A percentile compares a stretch with the other conserved stretches of the same genome.
Evolutionary conservation across 2,797 vertebrate species (phyloP).

Genomic region (Hapalemur alaotrensis): DNA sequence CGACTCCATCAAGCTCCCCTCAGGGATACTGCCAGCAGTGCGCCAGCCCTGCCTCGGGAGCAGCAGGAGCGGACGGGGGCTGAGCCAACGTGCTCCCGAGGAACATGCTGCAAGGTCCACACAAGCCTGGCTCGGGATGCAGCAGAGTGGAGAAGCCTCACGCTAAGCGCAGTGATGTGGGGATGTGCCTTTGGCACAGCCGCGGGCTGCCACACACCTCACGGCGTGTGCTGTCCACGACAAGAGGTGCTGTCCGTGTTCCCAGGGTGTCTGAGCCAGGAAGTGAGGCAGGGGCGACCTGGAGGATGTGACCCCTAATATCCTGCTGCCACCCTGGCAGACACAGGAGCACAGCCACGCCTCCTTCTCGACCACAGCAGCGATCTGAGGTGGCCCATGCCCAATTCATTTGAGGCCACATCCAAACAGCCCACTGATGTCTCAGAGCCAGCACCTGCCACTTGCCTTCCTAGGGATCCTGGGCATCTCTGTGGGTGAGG

Average conservation of each 20-base stretch:
- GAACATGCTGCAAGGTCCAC: neutral
- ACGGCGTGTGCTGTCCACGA: too few species aligned
- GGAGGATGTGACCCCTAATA: neutral
- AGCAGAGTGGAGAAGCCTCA: neutral
- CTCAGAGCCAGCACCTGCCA: neutral
- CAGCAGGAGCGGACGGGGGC: neutral
- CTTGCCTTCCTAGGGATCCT: neutral
- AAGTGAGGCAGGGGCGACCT: neutral
- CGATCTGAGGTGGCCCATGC: neutral
- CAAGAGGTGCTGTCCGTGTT: neutral
- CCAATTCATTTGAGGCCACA: neutral
- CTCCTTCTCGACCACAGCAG: neutral
- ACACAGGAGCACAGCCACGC: neutral
- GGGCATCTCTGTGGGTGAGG: neutral
- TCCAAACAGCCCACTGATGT: neutral
- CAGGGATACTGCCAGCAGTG: neutral
- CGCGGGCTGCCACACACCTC: neutral
- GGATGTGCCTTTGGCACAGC: neutral
- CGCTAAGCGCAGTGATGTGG: neutral
- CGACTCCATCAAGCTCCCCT: neutral
- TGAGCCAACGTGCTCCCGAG: neutral
- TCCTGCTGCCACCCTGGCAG: too few species aligned
- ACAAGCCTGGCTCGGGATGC: rapidly evolving
- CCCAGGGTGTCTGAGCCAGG: neutral
- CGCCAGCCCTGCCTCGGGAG: neutral